These are phyloP conservation scores for Mactromeris polynyma DNA, from an alignment of 2,888 invertebrate genomes.

Conservation along the genomic window DNA sequence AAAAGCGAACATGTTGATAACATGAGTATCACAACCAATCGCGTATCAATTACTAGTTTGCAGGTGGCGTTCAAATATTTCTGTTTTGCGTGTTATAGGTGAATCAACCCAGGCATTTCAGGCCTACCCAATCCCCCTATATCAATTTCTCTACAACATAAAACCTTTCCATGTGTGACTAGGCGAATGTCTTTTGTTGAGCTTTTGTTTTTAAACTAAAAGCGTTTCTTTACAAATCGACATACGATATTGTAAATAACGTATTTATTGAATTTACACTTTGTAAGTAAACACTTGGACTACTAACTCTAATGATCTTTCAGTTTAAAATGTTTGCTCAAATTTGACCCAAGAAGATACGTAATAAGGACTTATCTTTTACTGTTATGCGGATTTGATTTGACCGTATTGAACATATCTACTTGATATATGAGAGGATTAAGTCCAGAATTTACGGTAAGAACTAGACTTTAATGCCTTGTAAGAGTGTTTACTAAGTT, in stretches of 20 bases:
- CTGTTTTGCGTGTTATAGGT: slow-evolving; percentile 10
- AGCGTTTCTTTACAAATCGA: slow-evolving; percentile 24
- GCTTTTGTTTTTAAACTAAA: slow-evolving; percentile 36
- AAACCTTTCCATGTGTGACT: slow-evolving; percentile 4
- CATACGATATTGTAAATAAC: slow-evolving; percentile 9
- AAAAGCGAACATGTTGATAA: background rate
- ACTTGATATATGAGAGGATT: slow-evolving; percentile 11
- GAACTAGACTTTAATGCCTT: background rate
- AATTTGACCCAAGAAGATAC: background rate
- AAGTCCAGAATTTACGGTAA: background rate
- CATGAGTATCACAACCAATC: background rate
- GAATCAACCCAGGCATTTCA: slow-evolving; percentile 11
- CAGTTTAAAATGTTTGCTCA: background rate
- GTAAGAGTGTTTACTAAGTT: slow-evolving; percentile 4
- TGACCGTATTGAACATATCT: background rate
- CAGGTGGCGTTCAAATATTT: slow-evolving; percentile 24
- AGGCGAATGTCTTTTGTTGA: slow-evolving; percentile 21
- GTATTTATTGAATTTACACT: slow-evolving; percentile 28
- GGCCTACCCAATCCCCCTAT: background rate
- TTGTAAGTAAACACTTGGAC: slow-evolving; percentile 21
- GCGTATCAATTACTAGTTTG: background rate
- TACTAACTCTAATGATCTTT: slow-evolving; percentile 15
- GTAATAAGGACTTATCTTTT: slow-evolving; percentile 7
- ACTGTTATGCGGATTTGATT: background rate
- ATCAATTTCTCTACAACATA: slow-evolving; percentile 5